A percentile compares a stretch with the other conserved stretches of the same genome.
Conservation (phyloP, 2,888 invertebrate species). For the Fissipunctia ypsillon region DNA sequence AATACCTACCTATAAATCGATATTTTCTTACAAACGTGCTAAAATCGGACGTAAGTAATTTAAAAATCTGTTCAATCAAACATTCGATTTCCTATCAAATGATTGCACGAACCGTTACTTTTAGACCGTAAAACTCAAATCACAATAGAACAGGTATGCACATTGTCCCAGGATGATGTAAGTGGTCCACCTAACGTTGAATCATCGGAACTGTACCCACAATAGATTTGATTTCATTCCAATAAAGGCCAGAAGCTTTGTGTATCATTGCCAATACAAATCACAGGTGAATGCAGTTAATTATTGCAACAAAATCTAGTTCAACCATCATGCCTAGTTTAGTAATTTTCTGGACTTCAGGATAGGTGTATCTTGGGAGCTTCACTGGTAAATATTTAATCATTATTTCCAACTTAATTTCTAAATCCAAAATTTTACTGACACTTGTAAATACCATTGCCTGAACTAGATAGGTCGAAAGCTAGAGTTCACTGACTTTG, state of each 20-base stretch:
- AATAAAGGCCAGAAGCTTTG: slow-evolving; percentile 73
- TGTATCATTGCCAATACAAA: slow-evolving; percentile 70
- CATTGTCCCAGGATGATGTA: slow-evolving; percentile 75
- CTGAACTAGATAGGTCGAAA: slow-evolving; percentile 48
- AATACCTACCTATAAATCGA: background rate
- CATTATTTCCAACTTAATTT: background rate
- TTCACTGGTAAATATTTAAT: slow-evolving; percentile 44
- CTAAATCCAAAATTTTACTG: background rate
- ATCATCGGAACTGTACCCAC: slow-evolving; percentile 73
- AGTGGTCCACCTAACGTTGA: slow-evolving; percentile 76
- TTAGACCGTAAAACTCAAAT: slow-evolving; percentile 52
- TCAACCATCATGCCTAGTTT: slow-evolving; percentile 55
- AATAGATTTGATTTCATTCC: slow-evolving; percentile 76
- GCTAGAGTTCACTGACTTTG: slow-evolving; percentile 58
- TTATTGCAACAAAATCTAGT: slow-evolving; percentile 70
- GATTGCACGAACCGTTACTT: slow-evolving; percentile 39
- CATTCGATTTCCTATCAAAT: slow-evolving; percentile 8
- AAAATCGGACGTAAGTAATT: background rate
- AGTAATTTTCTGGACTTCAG: slow-evolving; percentile 52
- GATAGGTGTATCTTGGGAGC: slow-evolving; percentile 25
- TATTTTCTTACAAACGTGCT: background rate
- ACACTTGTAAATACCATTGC: background rate
- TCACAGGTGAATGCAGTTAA: slow-evolving; percentile 77
- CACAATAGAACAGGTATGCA: slow-evolving; percentile 68
- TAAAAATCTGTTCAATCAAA: background rate